phyloP scores from a whole-genome alignment of 2,797 vertebrate species.

The Spheniscus humboldti region DNA sequence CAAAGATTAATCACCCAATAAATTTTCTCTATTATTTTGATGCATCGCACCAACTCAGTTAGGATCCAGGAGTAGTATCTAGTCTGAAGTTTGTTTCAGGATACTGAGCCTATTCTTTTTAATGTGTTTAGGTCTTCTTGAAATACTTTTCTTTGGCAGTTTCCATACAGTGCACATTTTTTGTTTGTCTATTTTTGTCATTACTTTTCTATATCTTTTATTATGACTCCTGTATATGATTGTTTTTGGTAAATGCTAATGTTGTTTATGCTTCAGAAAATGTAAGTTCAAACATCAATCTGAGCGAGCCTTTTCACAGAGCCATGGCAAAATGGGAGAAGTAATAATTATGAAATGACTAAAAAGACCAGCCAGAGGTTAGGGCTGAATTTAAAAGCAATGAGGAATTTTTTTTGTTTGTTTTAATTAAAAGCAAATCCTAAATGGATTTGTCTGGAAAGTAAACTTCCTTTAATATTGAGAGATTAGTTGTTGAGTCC shows the following conservation, averaged over 20 bases:
- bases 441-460: neutral
- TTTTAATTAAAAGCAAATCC: neutral
- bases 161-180: neutral
- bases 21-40: neutral
- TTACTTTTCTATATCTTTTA: neutral
- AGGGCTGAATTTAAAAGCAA: neutral
- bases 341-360: neutral
- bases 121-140: neutral
- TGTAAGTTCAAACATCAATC: neutral
- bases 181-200: neutral
- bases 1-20: neutral
- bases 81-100: neutral
- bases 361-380: neutral
- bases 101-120: neutral
- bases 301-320: neutral
- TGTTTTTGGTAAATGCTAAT: neutral
- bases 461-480: neutral
- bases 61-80: neutral
- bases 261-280: neutral
- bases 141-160: neutral
- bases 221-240: neutral
- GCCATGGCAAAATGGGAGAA: neutral
- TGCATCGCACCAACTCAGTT: neutral
- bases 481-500: neutral
- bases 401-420: neutral